Evolutionary conservation across 1,140 invertebrate genomes (phyloP).

Genomic region (Harpegnathos saltator): DNA sequence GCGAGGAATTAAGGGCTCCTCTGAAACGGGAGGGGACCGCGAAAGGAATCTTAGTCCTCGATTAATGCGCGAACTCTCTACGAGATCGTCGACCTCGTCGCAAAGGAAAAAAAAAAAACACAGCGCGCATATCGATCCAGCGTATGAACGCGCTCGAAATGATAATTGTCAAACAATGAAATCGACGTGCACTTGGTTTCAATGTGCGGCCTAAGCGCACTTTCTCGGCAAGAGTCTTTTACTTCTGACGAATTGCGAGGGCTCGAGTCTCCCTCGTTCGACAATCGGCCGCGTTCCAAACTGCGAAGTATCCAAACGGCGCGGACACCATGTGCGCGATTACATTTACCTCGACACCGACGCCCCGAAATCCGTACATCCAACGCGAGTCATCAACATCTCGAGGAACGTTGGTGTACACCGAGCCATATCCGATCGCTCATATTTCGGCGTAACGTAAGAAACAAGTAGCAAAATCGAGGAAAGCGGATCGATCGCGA

Average conservation of each 20-base stretch:
- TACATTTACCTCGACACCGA: not conserved
- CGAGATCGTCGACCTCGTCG: not conserved
- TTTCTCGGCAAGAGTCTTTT: too few species aligned
- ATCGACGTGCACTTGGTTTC: not conserved
- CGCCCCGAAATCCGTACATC: too few species aligned
- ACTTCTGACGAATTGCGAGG: too few species aligned
- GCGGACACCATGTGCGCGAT: too few species aligned
- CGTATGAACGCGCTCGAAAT: slow-evolving; percentile 61
- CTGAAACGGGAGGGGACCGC: slow-evolving; percentile 2
- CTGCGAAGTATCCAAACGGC: too few species aligned
- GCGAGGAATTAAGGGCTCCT: slow-evolving; percentile 22
- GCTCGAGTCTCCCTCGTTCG: too few species aligned
- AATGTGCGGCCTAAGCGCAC: too few species aligned
- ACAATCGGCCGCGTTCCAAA: too few species aligned
- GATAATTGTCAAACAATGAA: slow-evolving; percentile 18
- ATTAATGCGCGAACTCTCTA: slow-evolving; percentile 22
- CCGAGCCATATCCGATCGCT: too few species aligned
- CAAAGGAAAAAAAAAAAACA: not conserved
- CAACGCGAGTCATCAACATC: too few species aligned
- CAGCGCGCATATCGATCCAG: slow-evolving; percentile 70
- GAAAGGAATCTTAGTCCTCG: not conserved
- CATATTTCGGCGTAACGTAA: slow-evolving; percentile 24
- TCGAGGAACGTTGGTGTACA: not conserved
- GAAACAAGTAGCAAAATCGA: slow-evolving; percentile 10
- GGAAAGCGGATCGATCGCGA: not conserved